Conservation (phyloP, 2,797 vertebrate genomes). For the Anas georgica region DNA sequence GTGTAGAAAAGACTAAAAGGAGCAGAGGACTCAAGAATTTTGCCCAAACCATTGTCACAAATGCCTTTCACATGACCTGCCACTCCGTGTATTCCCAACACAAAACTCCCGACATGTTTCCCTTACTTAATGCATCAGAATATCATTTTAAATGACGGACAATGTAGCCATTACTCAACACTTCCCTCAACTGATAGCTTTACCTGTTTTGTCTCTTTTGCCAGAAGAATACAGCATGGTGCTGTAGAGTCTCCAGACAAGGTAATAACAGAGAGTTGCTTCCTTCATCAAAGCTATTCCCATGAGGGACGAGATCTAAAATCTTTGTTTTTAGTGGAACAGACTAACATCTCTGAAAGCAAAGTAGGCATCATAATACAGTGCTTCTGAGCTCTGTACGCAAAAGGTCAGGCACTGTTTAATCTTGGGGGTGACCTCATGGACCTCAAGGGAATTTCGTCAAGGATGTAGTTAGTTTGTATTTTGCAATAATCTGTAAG, state of each 20-base stretch:
- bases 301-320: not conserved
- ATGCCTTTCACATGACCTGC: not conserved
- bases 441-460: constrained; percentile 39
- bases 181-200: constrained; percentile 47
- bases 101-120: not conserved
- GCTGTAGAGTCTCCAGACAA: constrained; percentile 11
- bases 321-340: constrained; percentile 57
- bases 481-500: constrained; percentile 51
- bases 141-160: not conserved
- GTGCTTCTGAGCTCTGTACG: constrained; percentile 1
- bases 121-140: not conserved
- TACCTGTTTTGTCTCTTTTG: constrained; percentile 36
- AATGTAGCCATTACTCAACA: constrained; percentile 4
- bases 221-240: constrained; percentile 10
- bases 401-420: constrained; percentile 32
- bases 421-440: constrained; percentile 26
- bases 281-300: constrained; percentile 41
- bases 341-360: constrained; percentile 1
- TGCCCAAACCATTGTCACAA: not conserved
- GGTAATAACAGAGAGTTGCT: constrained; percentile 34
- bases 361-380: not conserved
- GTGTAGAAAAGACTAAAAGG: not conserved
- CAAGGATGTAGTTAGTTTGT: constrained; percentile 25
- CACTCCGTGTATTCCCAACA: not conserved
- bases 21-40: not conserved